Base-by-base conservation (phyloP, 2,113 vertebrate species). In the Cyphomyrus discorhynchus region DNA sequence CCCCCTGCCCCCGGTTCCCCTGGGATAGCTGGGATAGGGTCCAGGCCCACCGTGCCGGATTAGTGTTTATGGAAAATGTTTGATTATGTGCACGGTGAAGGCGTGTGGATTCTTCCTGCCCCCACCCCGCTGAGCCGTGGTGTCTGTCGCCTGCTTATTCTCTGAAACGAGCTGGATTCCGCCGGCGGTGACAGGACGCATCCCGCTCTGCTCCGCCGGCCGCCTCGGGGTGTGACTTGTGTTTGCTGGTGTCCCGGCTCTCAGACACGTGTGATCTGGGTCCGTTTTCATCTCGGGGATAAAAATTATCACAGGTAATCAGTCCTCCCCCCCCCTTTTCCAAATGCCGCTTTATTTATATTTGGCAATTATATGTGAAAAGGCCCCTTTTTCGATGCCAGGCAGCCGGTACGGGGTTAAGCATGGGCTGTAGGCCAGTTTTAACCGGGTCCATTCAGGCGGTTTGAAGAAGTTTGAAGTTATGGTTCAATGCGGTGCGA, bases 51-150 rank as follows among this genome's bases (percentile, higher is more conserved):
- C 1, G n/a, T 35, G 70, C 94, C 96, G 95, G 96, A 96, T 96
- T 96, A 95, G 94, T 35, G 91, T 89, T 85, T 93, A 94, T 93
- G 83, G 90, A 94, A 94, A 95, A 91, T 88, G 82, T 89, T 91
- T 90, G 83, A 52, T 66, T 31, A 27, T 88, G 82, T 58, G 89
- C 89, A 90, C 92, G 89, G 83, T 82, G 49, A 56, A 56, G 92
- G 42, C 31, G 89, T 91, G 56, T 74, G 46, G 35, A 39, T 35
- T 17, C 74, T 19, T 42, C 35, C 31, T 19, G 74, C 15, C 8
- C 35, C 5, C 13, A 0, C 13, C 31, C 70, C 15, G 1, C 15
- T 77, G 31, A 77, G 5, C 27, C 31, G 13, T 11, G 31, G 13
- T 2, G 70, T 17, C 35, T 6, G 31, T 7, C 35, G 15, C 31